phyloP scores from a whole-genome alignment of 1,140 invertebrate genomes.

The Hydropsyche tenuis region DNA sequence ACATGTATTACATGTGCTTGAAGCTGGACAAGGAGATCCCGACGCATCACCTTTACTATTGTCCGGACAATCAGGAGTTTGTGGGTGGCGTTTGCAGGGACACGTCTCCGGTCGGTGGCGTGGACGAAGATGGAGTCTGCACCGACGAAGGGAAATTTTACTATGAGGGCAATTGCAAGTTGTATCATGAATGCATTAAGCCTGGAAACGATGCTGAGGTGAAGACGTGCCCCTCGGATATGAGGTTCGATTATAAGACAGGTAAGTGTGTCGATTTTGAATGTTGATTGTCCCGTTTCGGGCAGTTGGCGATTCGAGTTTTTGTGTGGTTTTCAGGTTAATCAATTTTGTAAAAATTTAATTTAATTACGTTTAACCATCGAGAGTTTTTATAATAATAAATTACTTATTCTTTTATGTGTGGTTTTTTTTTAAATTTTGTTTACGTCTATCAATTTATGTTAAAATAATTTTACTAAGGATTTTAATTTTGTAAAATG shows the following conservation, averaged over 20 bases:
- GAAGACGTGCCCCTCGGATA: not conserved
- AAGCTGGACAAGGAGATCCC: not conserved
- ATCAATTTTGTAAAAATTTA: too few relatives aligned
- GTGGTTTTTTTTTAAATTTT: too few relatives aligned
- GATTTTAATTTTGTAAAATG: too few relatives aligned
- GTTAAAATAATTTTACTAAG: too few relatives aligned
- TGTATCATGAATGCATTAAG: not conserved
- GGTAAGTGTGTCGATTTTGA: conserved; percentile 3
- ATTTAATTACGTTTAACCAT: too few relatives aligned
- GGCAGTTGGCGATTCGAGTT: too few relatives aligned
- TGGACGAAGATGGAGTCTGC: not conserved
- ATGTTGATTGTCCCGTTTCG: conserved; percentile 9
- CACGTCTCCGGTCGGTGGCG: not conserved
- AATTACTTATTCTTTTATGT: too few relatives aligned
- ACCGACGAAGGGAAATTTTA: not conserved
- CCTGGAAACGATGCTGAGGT: not conserved
- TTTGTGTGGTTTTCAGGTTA: too few relatives aligned
- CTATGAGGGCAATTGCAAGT: not conserved
- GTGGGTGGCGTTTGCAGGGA: not conserved
- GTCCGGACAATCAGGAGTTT: conserved; percentile 11
- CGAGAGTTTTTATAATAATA: too few relatives aligned
- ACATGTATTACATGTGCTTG: conserved; percentile 38
- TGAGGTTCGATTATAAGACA: not conserved
- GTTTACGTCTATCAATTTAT: too few relatives aligned
- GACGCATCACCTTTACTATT: conserved; percentile 36